phyloP scores from a whole-genome alignment of 2,113 vertebrate genomes.

The Dinomys branickii region DNA sequence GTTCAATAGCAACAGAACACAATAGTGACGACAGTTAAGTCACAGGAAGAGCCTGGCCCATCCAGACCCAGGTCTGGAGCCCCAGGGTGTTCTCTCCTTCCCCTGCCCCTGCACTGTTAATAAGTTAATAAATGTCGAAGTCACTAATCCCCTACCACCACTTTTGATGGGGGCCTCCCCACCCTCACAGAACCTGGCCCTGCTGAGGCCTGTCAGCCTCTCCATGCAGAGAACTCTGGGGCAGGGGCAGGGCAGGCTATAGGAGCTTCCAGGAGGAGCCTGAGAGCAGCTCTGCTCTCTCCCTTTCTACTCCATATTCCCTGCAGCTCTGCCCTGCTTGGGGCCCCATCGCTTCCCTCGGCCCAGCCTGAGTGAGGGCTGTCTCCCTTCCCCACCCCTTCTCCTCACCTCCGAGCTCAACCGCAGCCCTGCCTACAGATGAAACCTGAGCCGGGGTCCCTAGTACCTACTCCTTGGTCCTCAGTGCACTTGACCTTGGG shows the following conservation, averaged over 20 bases:
- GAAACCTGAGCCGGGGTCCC: not conserved
- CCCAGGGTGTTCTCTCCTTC: not conserved
- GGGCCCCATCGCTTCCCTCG: not conserved
- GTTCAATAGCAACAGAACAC: not conserved
- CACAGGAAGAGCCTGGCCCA: not conserved
- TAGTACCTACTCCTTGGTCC: not conserved
- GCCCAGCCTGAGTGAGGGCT: not conserved
- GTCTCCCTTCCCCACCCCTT: too few relatives aligned
- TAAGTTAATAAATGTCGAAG: not conserved
- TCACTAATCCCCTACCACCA: too few relatives aligned
- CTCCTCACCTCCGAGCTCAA: not conserved
- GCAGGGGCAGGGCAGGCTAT: not conserved
- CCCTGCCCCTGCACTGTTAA: too few relatives aligned
- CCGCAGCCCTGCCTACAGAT: fast-evolving
- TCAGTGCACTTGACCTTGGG: not conserved
- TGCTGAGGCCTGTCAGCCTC: not conserved
- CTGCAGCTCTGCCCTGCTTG: not conserved
- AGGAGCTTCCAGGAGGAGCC: not conserved
- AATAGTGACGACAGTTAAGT: not conserved
- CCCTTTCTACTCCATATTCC: not conserved
- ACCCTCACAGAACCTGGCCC: not conserved
- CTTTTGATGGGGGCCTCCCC: not conserved
- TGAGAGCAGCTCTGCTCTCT: not conserved
- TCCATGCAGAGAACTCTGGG: not conserved
- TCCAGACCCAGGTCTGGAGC: not conserved